phyloP scores from a whole-genome alignment of 2,113 vertebrate genomes.

The Myotis lucifugus region DNA sequence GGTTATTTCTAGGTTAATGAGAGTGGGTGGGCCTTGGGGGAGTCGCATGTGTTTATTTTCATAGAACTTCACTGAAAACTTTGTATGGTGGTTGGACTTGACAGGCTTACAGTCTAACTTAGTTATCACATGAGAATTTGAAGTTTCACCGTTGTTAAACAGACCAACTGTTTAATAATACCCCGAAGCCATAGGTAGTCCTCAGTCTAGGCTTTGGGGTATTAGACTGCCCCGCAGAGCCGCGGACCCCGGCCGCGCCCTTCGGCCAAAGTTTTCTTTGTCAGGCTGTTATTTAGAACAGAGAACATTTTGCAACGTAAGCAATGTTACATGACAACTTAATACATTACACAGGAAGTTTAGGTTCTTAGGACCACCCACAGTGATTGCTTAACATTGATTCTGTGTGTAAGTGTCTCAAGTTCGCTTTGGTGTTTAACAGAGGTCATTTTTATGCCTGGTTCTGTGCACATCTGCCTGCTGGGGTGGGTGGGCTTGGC shows the following conservation, averaged over 20 bases:
- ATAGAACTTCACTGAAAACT: conserved; percentile 6
- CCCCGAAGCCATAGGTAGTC: background rate
- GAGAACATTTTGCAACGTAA: conserved; percentile 2
- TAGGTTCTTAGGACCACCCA: background rate
- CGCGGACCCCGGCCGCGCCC: no score
- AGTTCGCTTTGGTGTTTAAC: background rate
- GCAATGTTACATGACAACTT: background rate
- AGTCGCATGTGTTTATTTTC: background rate
- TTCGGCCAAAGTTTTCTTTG: conserved; percentile 12
- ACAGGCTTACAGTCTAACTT: background rate
- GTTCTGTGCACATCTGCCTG: background rate
- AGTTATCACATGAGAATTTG: background rate
- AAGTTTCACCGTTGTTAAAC: background rate
- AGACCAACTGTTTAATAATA: background rate
- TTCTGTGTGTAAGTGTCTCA: background rate
- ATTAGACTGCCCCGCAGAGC: no score
- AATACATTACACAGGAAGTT: background rate
- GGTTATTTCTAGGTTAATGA: conserved; percentile 42
- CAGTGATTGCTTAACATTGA: background rate
- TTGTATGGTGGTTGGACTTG: background rate
- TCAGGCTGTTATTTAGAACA: conserved; percentile 40
- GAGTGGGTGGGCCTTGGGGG: background rate
- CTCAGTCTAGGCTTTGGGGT: background rate
- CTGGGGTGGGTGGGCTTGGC: background rate
- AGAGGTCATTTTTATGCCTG: background rate